Conservation (phyloP, 2,113 vertebrate species). For the Tenrec ecaudatus region DNA sequence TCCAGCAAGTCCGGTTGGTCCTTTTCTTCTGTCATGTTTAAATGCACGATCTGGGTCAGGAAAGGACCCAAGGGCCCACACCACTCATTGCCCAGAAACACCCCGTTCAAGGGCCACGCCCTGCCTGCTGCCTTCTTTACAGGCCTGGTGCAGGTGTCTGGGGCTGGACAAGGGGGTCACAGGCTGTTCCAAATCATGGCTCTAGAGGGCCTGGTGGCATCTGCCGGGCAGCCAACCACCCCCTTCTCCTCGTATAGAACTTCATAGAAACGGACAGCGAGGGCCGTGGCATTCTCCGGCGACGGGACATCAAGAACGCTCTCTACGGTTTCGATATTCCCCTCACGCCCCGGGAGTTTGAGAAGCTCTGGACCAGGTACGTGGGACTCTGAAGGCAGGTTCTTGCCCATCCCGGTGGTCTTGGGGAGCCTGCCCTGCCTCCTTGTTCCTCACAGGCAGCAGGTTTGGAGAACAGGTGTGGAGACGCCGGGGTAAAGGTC, state of each 20-base stretch:
- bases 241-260: slow-evolving; percentile 77
- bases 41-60: not conserved
- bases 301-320: slow-evolving; percentile 83
- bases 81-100: not conserved
- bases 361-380: slow-evolving; percentile 89
- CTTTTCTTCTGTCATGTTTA: not conserved
- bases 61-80: not conserved
- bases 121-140: fast-evolving
- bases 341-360: slow-evolving; percentile 85
- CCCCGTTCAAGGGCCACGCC: fast-evolving
- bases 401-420: not conserved
- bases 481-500: not conserved
- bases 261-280: slow-evolving; percentile 84
- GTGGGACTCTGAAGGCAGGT: not conserved
- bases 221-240: not conserved
- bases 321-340: slow-evolving; percentile 86
- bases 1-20: not conserved
- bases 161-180: not conserved
- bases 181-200: not conserved
- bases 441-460: fast-evolving
- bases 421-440: not conserved
- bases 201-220: fast-evolving
- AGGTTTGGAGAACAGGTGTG: fast-evolving
- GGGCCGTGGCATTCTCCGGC: slow-evolving; percentile 83
- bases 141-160: fast-evolving